Conservation (phyloP, 2,797 vertebrate species). For the Urocyon cinereoargenteus region DNA sequence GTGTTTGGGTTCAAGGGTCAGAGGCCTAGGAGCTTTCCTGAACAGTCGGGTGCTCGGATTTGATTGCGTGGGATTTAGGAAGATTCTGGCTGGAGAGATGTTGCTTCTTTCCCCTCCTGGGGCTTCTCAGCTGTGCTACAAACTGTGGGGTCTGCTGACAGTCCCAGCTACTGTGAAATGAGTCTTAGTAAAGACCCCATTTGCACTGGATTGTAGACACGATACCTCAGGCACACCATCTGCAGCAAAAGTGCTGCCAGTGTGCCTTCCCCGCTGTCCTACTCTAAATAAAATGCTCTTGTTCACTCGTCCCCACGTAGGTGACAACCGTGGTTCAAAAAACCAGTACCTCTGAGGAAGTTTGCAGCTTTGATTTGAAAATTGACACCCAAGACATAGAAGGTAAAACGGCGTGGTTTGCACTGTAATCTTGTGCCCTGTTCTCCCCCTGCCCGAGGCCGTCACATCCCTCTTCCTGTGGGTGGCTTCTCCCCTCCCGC, state of each 20-base stretch:
- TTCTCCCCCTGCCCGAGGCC: background rate
- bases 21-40: background rate
- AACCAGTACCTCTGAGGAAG: constrained; percentile 86
- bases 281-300: constrained; percentile 52
- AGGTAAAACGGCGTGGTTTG: constrained; percentile 41
- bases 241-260: too few relatives aligned
- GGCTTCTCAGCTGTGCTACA: background rate
- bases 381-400: constrained; percentile 75
- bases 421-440: background rate
- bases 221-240: too few relatives aligned
- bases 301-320: constrained; percentile 83
- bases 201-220: background rate
- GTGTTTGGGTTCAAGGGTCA: background rate
- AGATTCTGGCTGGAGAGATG: background rate
- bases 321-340: constrained; percentile 93
- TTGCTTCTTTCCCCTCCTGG: background rate
- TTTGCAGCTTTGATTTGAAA: constrained; percentile 93
- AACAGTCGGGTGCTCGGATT: background rate
- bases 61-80: background rate
- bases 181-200: background rate
- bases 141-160: background rate
- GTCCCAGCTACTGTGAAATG: background rate
- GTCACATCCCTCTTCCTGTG: background rate
- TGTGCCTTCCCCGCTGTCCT: background rate
- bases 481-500: background rate